Base-by-base conservation (phyloP, 2,113 vertebrate species). In the Callithrix jacchus region DNA sequence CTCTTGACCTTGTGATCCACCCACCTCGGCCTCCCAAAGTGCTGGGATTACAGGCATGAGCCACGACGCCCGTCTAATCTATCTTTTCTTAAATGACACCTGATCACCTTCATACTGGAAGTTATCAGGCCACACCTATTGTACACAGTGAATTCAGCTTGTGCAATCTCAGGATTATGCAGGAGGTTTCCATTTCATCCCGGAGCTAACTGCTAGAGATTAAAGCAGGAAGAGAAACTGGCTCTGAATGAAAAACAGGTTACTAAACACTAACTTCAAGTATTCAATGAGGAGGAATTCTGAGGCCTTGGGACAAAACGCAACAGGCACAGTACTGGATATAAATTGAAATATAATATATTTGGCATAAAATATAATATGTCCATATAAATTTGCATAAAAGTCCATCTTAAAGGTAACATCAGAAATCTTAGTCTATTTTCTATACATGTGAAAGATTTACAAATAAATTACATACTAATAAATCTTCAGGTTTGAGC, bases 211-310 rank as follows among this genome's bases (percentile, higher is more conserved):
- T 17, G 47, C 56, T 16, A 84, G 66, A 66, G 84, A 76, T 71
- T 35, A 96, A 83, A 84, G 37, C 64, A 23, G 13, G 49, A 97
- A 90, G 87, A 77, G 77, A 52, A 92, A 73, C 42, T 30, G 42
- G 68, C 25, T 93, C 52, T 27, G n/a, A 61, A 74, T 42, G 10
- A 82, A 32, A 87, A 74, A 27, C 37, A n/a, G 25, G 64, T 66
- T 42, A 68, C 52, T 49, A 76, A 88, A 70, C 54, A 37, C 11
- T 52, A 93, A 56, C 49, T 30, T 80, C 74, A 68, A 80, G 52
- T 40, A 70, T 45, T 83, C 45, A 64, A 87, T 77, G 54, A 0
- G 54, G 6, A 94, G 84, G 84, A 80, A 94, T 86, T 83, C 58
- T 85, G 80, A 84, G 42, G 35, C 73, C 37, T 35, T 2, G 17